Percentiles rank a stretch among this genome's conserved stretches.
Conservation (phyloP, 2,113 vertebrate genomes). For the Ptilonorhynchus violaceus region DNA sequence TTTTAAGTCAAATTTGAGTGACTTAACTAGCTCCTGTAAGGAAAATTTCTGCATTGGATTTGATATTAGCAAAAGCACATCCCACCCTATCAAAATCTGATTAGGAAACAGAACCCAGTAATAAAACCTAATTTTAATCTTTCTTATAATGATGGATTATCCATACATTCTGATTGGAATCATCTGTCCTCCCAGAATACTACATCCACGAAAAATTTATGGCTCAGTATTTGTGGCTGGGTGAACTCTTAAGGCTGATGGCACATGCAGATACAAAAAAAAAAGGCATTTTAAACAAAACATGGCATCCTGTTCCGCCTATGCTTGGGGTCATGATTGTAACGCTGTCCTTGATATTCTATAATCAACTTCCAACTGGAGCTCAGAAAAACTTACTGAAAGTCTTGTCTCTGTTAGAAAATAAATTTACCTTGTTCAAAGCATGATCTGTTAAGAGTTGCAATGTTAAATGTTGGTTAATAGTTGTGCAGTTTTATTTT, state of each 20-base stretch:
- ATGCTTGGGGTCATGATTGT: slow-evolving; percentile 67
- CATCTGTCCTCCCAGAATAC: not conserved
- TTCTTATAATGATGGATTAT: slow-evolving; percentile 26
- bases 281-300: slow-evolving; percentile 32
- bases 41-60: not conserved
- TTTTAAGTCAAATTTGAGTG: slow-evolving; percentile 3
- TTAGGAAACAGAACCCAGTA: slow-evolving; percentile 17
- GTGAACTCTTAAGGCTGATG: slow-evolving; percentile 54
- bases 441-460: slow-evolving; percentile 93
- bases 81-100: not conserved
- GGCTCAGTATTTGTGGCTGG: slow-evolving; percentile 52
- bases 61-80: slow-evolving; percentile 31
- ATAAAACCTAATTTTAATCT: slow-evolving; percentile 11
- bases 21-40: not conserved
- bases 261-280: not conserved
- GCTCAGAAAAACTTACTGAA: slow-evolving; percentile 88
- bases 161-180: not conserved
- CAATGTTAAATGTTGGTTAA: slow-evolving; percentile 93
- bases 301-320: slow-evolving; percentile 66
- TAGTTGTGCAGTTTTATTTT: slow-evolving; percentile 85
- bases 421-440: slow-evolving; percentile 91
- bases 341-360: slow-evolving; percentile 69
- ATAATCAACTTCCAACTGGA: slow-evolving; percentile 83
- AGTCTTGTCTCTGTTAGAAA: slow-evolving; percentile 91
- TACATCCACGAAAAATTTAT: not conserved